Evolutionary conservation across 2,113 vertebrate species (phyloP).

Genomic region (Sisor rabdophorus): DNA sequence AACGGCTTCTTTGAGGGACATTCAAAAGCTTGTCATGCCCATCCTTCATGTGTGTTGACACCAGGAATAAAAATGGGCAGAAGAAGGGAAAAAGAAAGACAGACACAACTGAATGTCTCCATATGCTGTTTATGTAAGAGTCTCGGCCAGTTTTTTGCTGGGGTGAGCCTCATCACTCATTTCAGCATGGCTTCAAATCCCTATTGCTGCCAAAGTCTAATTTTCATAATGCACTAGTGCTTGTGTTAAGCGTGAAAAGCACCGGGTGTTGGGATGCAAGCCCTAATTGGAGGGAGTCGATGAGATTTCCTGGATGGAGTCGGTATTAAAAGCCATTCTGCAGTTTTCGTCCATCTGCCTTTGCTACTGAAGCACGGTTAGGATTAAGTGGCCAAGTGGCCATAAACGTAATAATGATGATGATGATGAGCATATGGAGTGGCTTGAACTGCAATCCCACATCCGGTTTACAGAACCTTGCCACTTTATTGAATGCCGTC

Average conservation of each 20-base stretch:
- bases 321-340: constrained; percentile 34
- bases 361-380: constrained; percentile 31
- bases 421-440: constrained; percentile 50
- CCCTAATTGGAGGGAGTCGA: constrained; percentile 9
- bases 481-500: constrained; percentile 16
- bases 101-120: constrained; percentile 4
- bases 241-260: constrained; percentile 34
- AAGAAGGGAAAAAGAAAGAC: neutral
- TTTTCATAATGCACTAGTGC: constrained; percentile 54
- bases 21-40: constrained; percentile 36
- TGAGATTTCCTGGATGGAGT: constrained; percentile 42
- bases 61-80: constrained; percentile 20
- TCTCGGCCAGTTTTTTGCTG: neutral
- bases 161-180: constrained; percentile 52
- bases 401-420: constrained; percentile 53
- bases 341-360: constrained; percentile 48
- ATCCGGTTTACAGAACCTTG: constrained; percentile 25
- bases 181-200: constrained; percentile 37
- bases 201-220: constrained; percentile 49
- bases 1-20: constrained; percentile 37
- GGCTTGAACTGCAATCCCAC: constrained; percentile 34
- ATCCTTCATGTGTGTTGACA: constrained; percentile 49
- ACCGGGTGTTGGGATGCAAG: constrained; percentile 14
- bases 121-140: neutral
- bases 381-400: constrained; percentile 43